Evolutionary conservation across 1,140 invertebrate genomes (phyloP), one percentile per base, ranked within the genome.

Genomic region (Lepidurus packardi): DNA sequence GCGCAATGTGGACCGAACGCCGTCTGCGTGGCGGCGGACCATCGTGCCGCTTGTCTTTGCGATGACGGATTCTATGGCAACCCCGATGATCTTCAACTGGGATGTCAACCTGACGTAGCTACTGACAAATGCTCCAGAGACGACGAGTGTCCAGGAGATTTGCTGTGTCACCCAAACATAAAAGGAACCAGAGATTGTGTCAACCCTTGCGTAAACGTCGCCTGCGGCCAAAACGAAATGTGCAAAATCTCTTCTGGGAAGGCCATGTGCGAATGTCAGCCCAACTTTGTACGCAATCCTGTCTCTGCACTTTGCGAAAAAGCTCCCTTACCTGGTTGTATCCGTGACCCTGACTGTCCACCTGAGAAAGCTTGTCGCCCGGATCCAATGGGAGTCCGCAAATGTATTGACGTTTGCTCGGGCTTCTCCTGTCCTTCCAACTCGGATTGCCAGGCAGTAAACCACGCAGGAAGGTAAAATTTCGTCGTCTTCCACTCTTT

Each of bases 41-140:
- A 95, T 84, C 88, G 91, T 65, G 93, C 93, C 1, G 90, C 92
- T 10, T 97, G 94, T 83, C 89, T 95, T 73, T 97, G 94, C 84
- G 85, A 90, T 34, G 90, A 94, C 79, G 92, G 92, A 0, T 94
- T 91, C 82, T 21, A 73, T 45, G 94, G 94, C 10, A 92, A 93
- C 84, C 92, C 94, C 0, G 90, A 89, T 81, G 91, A 95, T 84
- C 85, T 93, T 16, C 86, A 88, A 53, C 85, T 89, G 9, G 83
- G 83, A 0, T 84, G 83, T 76, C 81, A 80, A 88, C 90, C 16
- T 85, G 90, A 82, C 85, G 86, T 21, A 80, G 82, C 80, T 85
- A 87, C 82, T 74, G 85, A 85, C 80, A 88, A 89, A 84, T 96
- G 94, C 82, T 86, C 85, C 6, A 83, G 87, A 9, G 89, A 95